Percentiles rank a stretch among this genome's conserved stretches.
These are phyloP conservation scores for Plectropomus leopardus DNA, from an alignment of 2,113 vertebrate genomes.

Conservation along the genomic window DNA sequence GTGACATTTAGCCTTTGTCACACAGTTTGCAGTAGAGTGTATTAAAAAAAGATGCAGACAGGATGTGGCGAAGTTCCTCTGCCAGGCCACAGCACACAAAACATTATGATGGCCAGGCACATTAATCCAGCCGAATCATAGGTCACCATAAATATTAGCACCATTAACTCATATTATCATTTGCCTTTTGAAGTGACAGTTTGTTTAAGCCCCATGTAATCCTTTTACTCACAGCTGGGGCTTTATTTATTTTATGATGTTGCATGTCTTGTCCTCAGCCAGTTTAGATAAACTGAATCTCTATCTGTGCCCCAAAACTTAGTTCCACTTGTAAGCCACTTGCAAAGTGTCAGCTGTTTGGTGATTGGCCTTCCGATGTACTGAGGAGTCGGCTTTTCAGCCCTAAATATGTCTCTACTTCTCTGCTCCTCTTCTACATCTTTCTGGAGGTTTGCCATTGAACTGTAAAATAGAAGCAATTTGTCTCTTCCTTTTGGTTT, in stretches of 20 bases:
- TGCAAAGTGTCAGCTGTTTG: conserved; percentile 62
- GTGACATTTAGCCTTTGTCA: conserved; percentile 20
- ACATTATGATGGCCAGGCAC: conserved; percentile 11
- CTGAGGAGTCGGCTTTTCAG: conserved; percentile 13
- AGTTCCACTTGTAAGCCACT: conserved; percentile 44
- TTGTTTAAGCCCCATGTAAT: conserved; percentile 43
- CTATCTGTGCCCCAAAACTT: conserved; percentile 43
- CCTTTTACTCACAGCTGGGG: conserved; percentile 33
- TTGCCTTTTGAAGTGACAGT: conserved; percentile 52
- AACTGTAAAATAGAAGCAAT: conserved; percentile 26
- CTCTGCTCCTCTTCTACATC: neutral
- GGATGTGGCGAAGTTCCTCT: conserved; percentile 19
- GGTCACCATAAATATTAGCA: conserved; percentile 39
- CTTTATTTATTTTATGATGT: conserved; percentile 46
- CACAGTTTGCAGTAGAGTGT: conserved; percentile 13
- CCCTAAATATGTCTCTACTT: conserved; percentile 5
- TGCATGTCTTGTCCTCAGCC: conserved; percentile 8
- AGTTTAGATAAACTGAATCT: conserved; percentile 31
- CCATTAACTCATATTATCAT: conserved; percentile 36
- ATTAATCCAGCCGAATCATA: conserved; percentile 38
- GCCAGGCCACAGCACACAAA: neutral
- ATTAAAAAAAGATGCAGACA: neutral
- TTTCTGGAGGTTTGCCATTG: conserved; percentile 1
- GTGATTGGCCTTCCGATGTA: conserved; percentile 37
- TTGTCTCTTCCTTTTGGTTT: conserved; percentile 9